Evolutionary conservation across 2,888 invertebrate species (phyloP), one percentile per base, ranked within the genome.

Genomic region (Folsomia manolachei): DNA sequence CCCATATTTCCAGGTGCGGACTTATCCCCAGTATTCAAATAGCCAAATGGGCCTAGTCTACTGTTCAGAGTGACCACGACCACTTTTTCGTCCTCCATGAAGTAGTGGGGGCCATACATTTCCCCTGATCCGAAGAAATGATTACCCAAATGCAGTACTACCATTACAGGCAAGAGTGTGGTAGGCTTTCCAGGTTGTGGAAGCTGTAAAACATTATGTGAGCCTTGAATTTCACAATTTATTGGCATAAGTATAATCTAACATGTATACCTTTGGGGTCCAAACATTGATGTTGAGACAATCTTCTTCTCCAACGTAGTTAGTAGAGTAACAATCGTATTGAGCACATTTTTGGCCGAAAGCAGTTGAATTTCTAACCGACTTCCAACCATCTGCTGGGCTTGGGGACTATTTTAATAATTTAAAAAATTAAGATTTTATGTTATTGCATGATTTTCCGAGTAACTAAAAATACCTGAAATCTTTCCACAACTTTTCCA

Each of bases 201-300:
- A 27, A 77, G 53, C 68, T 63, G 60, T 27, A 26, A 61, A 66
- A 27, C 25, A 26, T 2, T 26, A 19, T 56, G n/a, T 56, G 7
- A 21, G 4, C 14, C 4, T 39, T 39, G 14, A 39, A 39, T 39
- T 18, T 56, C n/a, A 56, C 19, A 19, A 56, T 21, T 56, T 56
- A 56, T 56, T 21, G n/a, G 14, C 7, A 39, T 39, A 4, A 56
- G 19, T 56, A 19, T 56, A 14, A 14, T 56, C 56, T 14, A 56
- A 56, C 19, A 19, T 62, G 60, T 11, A 61, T 70, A 76, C 73
- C 26, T 24, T 72, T 27, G 75, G 74, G 1, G 77, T 72, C 26
- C 60, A 77, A 14, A 79, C 78, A 61, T 79, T 78, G 14, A 78
- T 19, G 14, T 63, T 74, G 2, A 77, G 72, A 60, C 79, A 79